phyloP scores from a whole-genome alignment of 2,113 vertebrate species.

The Motacilla tschutschensis region DNA sequence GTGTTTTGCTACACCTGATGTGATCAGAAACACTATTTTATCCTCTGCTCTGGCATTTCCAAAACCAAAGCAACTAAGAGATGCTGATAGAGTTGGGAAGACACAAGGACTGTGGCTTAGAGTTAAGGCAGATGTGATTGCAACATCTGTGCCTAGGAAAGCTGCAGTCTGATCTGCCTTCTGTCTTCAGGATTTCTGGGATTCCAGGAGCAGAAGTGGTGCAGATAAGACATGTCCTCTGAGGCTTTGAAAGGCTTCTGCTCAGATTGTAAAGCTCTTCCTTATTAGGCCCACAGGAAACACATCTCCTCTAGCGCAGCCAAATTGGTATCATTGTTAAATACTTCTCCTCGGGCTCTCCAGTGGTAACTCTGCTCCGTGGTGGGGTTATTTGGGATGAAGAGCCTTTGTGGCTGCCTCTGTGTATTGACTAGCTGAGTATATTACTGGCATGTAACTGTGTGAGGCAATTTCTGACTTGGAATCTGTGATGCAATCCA shows the following conservation, averaged over 20 bases:
- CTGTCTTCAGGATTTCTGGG: constrained; percentile 24
- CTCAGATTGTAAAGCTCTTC: constrained; percentile 19
- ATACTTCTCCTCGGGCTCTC: neutral
- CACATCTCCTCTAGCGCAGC: neutral
- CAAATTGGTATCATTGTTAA: neutral
- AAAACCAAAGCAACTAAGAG: neutral
- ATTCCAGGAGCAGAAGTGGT: constrained; percentile 26
- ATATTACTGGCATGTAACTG: neutral
- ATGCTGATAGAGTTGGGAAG: neutral
- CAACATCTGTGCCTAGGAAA: neutral
- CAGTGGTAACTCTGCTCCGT: neutral
- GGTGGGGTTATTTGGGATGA: neutral
- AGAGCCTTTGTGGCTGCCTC: neutral
- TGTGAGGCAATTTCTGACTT: neutral
- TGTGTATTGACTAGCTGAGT: neutral
- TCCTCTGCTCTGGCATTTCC: neutral
- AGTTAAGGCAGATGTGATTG: constrained; percentile 11
- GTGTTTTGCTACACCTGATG: neutral
- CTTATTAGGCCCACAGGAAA: constrained; percentile 16
- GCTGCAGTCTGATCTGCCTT: constrained; percentile 1
- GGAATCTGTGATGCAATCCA: neutral
- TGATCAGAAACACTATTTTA: neutral
- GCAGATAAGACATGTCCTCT: constrained; percentile 16
- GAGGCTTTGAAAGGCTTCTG: constrained; percentile 23
- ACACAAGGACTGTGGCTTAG: neutral